Base-by-base conservation (phyloP, 2,113 vertebrate species). In the Meleagris gallopavo region DNA sequence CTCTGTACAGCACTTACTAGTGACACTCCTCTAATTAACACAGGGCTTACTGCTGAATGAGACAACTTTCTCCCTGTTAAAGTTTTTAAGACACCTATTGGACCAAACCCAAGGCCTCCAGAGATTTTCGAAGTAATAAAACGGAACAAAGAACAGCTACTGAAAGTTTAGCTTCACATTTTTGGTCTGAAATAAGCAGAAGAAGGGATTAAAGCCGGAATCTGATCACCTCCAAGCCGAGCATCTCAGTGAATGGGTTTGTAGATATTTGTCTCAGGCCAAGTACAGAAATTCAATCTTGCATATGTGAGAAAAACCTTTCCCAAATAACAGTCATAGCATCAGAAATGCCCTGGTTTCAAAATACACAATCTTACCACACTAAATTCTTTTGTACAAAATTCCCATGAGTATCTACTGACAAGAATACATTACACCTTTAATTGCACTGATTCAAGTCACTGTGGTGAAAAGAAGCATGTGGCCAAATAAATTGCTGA, bases 351-450 rank as follows among this genome's bases (percentile, higher is more conserved):
- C 34, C 2, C 9, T 55, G 71, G 66, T 93, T 89, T 84, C 90
- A 93, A 75, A 64, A 48, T 81, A 45, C n/a, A 36, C 8, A 30
- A 41, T 72, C 30, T 84, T 74, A 82, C 27, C 38, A 50, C 29
- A 21, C 32, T 72, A 13, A 87, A 75, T 52, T 67, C 57, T 71
- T 34, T 21, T 8, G 0, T 25, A 85, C 34, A n/a, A 48, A 64
- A 78, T 84, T 90, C 83, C 57, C 89, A 75, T 46, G 77, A 62
- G 45, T 89, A 75, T 89, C 70, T 64, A 46, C 19, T 78, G 52
- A 89, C 73, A 36, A 27, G 82, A 77, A 20, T 4, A 3, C 17
- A 86, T 69, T 43, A 54, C 11, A 62, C n/a, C 29, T 74, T 66
- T 60, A 58, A 55, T n/a, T 74, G 45, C 17, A 60, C 8, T 52